Evolutionary conservation across 2,888 invertebrate species (phyloP).

Genomic region (Drosophila tripunctata): DNA sequence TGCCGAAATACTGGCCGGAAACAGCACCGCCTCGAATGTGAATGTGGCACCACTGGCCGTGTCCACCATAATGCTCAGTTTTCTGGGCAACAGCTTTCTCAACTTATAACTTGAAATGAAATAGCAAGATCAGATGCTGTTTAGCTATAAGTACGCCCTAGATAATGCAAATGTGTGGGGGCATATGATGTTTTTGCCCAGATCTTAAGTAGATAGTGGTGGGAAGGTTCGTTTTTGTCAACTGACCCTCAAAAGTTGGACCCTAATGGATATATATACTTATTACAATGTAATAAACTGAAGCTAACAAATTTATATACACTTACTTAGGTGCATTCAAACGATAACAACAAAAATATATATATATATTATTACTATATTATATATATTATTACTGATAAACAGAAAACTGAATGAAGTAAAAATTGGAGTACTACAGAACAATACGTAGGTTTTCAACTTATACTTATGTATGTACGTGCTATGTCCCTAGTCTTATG

Average conservation of each 20-base stretch:
- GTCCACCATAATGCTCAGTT: slow-evolving; percentile 80
- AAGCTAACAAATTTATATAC: slow-evolving; percentile 34
- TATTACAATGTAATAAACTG: slow-evolving; percentile 68
- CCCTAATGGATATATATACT: slow-evolving; percentile 33
- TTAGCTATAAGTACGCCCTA: slow-evolving; percentile 28
- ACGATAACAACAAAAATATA: background rate
- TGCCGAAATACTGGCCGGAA: slow-evolving; percentile 87
- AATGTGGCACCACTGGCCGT: slow-evolving; percentile 80
- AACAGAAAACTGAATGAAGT: background rate
- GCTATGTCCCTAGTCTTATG: slow-evolving; percentile 62
- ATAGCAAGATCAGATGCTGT: slow-evolving; percentile 30
- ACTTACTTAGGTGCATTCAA: slow-evolving; percentile 35
- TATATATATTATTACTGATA: background rate
- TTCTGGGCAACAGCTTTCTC: slow-evolving; percentile 78
- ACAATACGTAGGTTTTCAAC: slow-evolving; percentile 69
- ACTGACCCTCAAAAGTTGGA: slow-evolving; percentile 31
- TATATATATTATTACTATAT: slow-evolving; percentile 10
- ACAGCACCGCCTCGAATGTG: slow-evolving; percentile 83
- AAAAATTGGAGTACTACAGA: slow-evolving; percentile 36
- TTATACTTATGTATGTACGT: slow-evolving; percentile 42
- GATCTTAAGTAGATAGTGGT: slow-evolving; percentile 36
- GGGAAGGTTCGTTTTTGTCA: slow-evolving; percentile 51
- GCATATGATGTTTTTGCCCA: slow-evolving; percentile 6
- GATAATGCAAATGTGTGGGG: slow-evolving; percentile 1
- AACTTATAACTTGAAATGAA: slow-evolving; percentile 82